Conservation (phyloP, 2,113 vertebrate genomes). For the Protobothrops mucrosquamatus region DNA sequence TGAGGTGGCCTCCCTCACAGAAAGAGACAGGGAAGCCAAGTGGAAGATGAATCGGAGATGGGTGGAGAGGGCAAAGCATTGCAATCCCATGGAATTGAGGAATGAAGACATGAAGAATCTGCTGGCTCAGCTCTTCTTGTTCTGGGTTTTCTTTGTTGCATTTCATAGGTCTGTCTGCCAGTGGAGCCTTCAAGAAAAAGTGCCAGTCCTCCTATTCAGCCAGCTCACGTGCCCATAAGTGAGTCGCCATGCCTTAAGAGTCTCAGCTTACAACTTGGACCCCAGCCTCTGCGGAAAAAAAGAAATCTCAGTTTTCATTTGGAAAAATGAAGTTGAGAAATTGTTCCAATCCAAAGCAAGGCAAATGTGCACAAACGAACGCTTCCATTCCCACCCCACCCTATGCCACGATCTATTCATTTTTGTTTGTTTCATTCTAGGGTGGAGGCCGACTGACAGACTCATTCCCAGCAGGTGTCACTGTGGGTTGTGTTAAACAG, state of each 20-base stretch:
- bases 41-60: not conserved
- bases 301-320: not conserved
- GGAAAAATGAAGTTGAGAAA: not conserved
- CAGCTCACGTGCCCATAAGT: not conserved
- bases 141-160: not conserved
- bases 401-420: not conserved
- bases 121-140: not conserved
- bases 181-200: not conserved
- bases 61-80: not conserved
- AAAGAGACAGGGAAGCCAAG: not conserved
- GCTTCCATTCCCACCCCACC: not conserved
- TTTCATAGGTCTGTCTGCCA: not conserved
- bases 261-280: not conserved
- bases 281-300: not conserved
- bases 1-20: not conserved
- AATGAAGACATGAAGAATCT: not conserved
- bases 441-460: not conserved
- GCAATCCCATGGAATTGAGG: not conserved
- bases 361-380: not conserved
- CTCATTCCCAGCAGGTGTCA: slow-evolving; percentile 10
- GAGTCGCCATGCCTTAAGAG: not conserved
- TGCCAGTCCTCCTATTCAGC: not conserved
- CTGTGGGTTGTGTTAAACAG: slow-evolving; percentile 7
- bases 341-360: not conserved
- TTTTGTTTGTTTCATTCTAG: not conserved